These are phyloP conservation scores for Geotrypetes seraphini DNA, from an alignment of 2,797 vertebrate genomes.

Conservation along the genomic window DNA sequence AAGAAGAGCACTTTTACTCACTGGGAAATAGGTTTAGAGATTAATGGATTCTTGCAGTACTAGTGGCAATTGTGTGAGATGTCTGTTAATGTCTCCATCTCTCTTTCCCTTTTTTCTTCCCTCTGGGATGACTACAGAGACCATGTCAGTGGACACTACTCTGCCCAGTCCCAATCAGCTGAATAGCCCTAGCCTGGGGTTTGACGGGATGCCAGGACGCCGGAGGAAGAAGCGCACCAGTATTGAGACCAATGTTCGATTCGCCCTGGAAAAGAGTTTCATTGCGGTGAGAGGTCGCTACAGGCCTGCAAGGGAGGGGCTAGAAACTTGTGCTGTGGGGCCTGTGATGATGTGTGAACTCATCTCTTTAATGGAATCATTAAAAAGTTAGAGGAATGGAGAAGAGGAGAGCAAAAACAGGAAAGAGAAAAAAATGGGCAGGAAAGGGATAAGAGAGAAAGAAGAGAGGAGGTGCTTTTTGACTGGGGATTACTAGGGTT, in stretches of 20 bases:
- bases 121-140: constrained; percentile 65
- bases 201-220: constrained; percentile 74
- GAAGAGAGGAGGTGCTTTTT: no score
- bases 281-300: constrained; percentile 60
- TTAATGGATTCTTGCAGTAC: no score
- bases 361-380: no score
- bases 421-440: neutral
- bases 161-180: constrained; percentile 76
- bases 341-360: no score
- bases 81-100: no score
- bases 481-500: no score
- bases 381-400: no score
- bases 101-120: no score
- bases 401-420: no score
- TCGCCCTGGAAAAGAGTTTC: constrained; percentile 84
- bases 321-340: no score
- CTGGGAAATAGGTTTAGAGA: neutral
- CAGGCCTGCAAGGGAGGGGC: no score
- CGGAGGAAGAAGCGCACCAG: constrained; percentile 92
- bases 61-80: neutral
- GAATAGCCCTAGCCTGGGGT: constrained; percentile 71
- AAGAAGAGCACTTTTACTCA: neutral
- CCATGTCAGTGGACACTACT: constrained; percentile 85
- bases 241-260: constrained; percentile 86
- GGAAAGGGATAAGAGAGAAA: neutral